Conservation (phyloP, 2,113 vertebrate genomes). For the Egretta garzetta region DNA sequence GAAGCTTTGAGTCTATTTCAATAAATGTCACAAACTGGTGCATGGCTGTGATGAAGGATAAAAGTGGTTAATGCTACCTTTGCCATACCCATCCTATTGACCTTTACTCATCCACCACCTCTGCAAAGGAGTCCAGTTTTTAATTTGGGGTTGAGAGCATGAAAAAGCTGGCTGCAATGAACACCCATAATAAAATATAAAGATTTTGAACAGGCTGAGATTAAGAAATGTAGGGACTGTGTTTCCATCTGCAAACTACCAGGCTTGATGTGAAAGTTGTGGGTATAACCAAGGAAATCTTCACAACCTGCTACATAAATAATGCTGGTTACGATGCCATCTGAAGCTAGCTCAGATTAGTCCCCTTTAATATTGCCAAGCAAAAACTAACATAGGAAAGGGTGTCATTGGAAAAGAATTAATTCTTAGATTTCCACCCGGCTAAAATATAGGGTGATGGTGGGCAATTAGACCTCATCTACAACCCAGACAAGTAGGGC, state of each 20-base stretch:
- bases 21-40: not conserved
- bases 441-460: conserved; percentile 43
- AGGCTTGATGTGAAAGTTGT: not conserved
- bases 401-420: conserved; percentile 1
- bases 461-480: conserved; percentile 39
- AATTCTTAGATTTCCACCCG: conserved; percentile 49
- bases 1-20: not conserved
- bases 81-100: not conserved
- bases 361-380: not conserved
- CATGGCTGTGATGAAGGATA: not conserved
- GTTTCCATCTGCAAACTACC: not conserved
- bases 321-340: not conserved
- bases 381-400: conserved; percentile 7
- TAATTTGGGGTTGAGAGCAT: not conserved
- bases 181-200: not conserved
- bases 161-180: not conserved
- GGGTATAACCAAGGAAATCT: conserved; percentile 2
- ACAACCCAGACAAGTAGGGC: conserved; percentile 23
- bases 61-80: not conserved
- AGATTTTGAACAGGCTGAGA: not conserved
- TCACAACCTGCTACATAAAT: conserved; percentile 35
- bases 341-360: conserved; percentile 22
- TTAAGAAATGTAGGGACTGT: not conserved
- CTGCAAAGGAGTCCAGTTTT: not conserved
- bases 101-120: not conserved